Conservation (phyloP, 1,140 invertebrate genomes). For the Drosophila lowei region DNA sequence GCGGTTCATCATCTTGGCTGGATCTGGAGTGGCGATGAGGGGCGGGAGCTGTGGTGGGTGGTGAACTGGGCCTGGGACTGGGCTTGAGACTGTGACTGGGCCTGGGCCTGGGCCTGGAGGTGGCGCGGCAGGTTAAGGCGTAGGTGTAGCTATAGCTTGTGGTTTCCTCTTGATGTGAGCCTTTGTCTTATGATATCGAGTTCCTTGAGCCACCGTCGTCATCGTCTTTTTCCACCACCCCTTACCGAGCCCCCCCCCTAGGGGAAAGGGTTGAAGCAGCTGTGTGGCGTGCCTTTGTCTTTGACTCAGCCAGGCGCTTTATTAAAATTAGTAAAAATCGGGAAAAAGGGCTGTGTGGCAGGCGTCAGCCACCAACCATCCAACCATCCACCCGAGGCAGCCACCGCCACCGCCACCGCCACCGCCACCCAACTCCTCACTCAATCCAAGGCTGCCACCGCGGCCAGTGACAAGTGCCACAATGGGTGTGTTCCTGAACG, state of each 20-base stretch:
- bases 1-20: constrained; percentile 30
- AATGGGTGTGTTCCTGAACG: constrained; percentile 18
- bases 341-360: constrained; percentile 32
- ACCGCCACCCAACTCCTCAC: background rate
- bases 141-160: constrained; percentile 49
- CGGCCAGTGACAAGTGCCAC: constrained; percentile 61
- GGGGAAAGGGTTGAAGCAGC: constrained; percentile 14
- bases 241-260: background rate
- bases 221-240: constrained; percentile 1
- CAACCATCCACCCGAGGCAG: constrained; percentile 14
- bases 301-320: constrained; percentile 48
- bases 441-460: constrained; percentile 6
- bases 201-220: constrained; percentile 32
- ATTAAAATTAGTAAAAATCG: constrained; percentile 79
- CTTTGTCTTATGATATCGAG: constrained; percentile 72
- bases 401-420: constrained; percentile 18
- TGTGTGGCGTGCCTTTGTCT: constrained; percentile 47
- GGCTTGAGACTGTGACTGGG: no score
- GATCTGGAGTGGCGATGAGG: background rate
- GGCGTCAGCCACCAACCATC: background rate
- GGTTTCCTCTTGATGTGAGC: constrained; percentile 77
- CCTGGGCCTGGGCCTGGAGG: background rate
- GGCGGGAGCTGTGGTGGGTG: no score
- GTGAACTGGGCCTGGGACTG: background rate
- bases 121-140: constrained; percentile 17